Base-by-base conservation (phyloP, 2,113 vertebrate species). In the Zosterops lateralis region DNA sequence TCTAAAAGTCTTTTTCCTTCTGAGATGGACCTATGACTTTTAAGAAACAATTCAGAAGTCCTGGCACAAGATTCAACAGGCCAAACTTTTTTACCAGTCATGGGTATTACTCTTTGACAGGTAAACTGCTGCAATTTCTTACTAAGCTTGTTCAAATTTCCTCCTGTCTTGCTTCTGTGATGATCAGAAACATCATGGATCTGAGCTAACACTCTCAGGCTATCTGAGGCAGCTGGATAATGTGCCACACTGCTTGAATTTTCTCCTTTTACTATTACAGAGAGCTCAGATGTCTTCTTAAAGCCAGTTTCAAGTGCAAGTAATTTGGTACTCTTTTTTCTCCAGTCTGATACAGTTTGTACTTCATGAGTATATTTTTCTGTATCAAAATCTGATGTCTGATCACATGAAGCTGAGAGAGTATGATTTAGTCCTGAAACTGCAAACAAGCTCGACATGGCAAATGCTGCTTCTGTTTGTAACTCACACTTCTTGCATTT, bases 21-120 rank as follows among this genome's bases (percentile, higher is more conserved):
- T 66, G 95, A 89, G 60, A 87, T 10, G 25, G 77, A 81, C 10
- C 19, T 11, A 34, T 1, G 19, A 77, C 78, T 97, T 97, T 96
- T 96, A 96, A 4, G 42, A 95, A 95, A 66, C 60, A 57, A 85
- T 29, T 79, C 92, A 80, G 97, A 97, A 94, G 96, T 93, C 85
- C 98, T 98, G 85, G 98, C 98, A 95, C 98, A 98, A 62, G 98
- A 98, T 74, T 97, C 89, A 79, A n/a, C 42, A 70, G 93, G 97
- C 98, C 98, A 98, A 71, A 87, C 86, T 47, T 87, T 97, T 96
- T 98, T 98, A 56, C 98, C 97, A 82, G 91, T 96, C 96, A 98
- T 96, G 34, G 98, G 98, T 78, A 97, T 47, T 74, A 86, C 21
- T 95, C 98, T 97, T 68, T 62, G 96, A 94, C 98, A 98, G 53